These are phyloP conservation scores for Formicarius rufipectus DNA, from an alignment of 2,113 vertebrate species.

Conservation along the genomic window DNA sequence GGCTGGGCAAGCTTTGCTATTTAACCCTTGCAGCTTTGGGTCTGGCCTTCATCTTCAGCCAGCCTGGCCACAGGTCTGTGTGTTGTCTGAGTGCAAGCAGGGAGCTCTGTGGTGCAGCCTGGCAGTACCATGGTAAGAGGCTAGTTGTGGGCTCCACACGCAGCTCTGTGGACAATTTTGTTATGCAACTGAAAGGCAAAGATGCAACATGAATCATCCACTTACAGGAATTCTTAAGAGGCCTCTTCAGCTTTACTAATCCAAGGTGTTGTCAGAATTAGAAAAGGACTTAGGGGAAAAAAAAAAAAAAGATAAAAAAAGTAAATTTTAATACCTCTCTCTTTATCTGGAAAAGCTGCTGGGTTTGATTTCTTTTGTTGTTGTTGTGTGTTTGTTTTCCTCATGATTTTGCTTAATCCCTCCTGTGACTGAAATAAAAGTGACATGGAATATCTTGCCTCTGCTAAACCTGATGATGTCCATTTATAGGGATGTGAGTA, in stretches of 20 bases:
- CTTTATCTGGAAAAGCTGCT: not conserved
- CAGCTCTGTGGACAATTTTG: not conserved
- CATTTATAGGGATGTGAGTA: not conserved
- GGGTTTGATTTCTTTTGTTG: not conserved
- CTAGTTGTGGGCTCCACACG: fast-evolving
- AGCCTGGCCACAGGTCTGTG: fast-evolving
- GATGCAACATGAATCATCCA: fast-evolving
- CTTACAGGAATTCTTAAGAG: not conserved
- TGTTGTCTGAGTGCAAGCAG: not conserved
- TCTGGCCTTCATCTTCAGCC: not conserved
- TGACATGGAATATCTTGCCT: not conserved
- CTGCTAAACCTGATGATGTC: not conserved
- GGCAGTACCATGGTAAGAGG: fast-evolving
- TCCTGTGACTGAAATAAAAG: not conserved
- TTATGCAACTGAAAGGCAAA: not conserved
- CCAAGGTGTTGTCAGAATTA: not conserved
- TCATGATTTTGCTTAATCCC: not conserved
- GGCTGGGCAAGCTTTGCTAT: not conserved
- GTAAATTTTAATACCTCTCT: not conserved
- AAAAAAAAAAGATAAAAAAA: too few species aligned
- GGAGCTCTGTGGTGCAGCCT: not conserved
- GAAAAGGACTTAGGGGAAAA: not conserved
- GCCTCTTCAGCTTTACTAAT: not conserved
- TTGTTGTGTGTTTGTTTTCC: not conserved
- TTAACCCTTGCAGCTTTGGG: not conserved